Evolutionary conservation across 2,113 vertebrate genomes (phyloP).

Genomic region (Phalacrocorax pelagicus): DNA sequence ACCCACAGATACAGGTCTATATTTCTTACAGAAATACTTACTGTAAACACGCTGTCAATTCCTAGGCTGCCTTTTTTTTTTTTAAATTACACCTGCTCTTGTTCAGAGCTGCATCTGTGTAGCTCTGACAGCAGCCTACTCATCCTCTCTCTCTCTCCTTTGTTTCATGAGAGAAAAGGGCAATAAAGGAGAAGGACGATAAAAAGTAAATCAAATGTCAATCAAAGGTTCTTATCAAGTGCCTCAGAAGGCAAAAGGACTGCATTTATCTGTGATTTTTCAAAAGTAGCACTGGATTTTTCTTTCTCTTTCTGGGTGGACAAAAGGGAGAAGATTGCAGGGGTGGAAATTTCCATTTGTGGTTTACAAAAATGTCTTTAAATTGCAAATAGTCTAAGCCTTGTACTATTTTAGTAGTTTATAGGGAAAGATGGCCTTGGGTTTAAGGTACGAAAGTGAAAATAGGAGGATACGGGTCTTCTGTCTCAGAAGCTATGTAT

Average conservation of each 20-base stretch:
- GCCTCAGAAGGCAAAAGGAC: neutral
- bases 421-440: neutral
- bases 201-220: neutral
- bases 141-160: neutral
- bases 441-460: neutral
- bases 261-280: neutral
- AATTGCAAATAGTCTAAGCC: neutral
- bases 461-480: rapidly evolving
- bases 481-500: neutral
- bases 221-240: neutral
- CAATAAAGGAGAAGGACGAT: neutral
- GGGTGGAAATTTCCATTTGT: neutral
- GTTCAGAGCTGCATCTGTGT: neutral
- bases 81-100: neutral
- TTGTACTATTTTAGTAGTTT: neutral
- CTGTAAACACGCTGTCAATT: neutral
- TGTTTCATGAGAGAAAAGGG: neutral
- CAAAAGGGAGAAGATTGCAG: neutral
- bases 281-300: neutral
- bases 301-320: neutral
- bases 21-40: neutral
- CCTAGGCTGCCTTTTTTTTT: neutral
- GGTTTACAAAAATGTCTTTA: neutral
- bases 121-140: neutral
- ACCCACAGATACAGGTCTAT: neutral